Evolutionary conservation across 2,797 vertebrate species (phyloP).

Genomic region (Spheniscus humboldti): DNA sequence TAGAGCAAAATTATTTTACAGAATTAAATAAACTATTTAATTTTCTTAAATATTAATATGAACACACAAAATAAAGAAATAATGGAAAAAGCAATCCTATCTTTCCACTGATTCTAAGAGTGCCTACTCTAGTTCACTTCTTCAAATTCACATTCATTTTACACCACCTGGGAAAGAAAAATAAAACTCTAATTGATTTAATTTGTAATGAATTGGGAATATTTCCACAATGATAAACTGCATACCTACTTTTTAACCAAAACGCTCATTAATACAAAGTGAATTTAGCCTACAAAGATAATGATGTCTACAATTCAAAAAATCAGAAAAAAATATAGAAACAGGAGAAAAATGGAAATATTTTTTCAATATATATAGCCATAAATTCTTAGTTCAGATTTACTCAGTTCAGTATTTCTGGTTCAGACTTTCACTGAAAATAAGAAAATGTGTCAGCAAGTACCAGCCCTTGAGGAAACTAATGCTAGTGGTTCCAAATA

Average conservation of each 20-base stretch:
- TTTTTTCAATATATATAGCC: neutral
- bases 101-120: neutral
- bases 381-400: neutral
- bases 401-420: neutral
- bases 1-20: neutral
- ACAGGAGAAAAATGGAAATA: neutral
- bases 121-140: neutral
- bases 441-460: neutral
- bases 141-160: neutral
- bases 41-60: neutral
- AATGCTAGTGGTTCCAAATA: neutral
- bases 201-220: neutral
- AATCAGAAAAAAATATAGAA: neutral
- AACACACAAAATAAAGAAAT: neutral
- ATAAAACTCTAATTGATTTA: neutral
- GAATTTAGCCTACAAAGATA: neutral
- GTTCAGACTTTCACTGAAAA: neutral
- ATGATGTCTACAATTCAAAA: neutral
- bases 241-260: neutral
- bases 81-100: neutral
- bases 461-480: neutral
- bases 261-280: neutral
- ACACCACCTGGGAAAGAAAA: neutral
- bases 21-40: neutral
- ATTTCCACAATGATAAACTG: neutral